Evolutionary conservation across 2,888 invertebrate genomes (phyloP), one percentile per base, ranked within the genome.

Genomic region (Bibio marci): DNA sequence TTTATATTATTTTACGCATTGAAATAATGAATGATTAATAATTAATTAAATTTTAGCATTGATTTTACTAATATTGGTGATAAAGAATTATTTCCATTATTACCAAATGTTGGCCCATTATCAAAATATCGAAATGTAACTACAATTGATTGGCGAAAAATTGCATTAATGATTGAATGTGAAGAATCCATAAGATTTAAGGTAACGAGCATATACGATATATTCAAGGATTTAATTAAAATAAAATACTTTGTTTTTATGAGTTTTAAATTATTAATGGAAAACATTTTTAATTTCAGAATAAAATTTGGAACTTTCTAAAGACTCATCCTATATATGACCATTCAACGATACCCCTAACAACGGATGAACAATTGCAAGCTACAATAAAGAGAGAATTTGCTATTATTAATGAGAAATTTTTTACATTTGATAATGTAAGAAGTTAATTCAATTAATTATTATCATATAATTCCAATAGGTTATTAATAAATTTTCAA

Each of bases 101-200:
- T 77, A 43, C 71, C 73, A 13, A 57, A 59, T 19, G n/a, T n/a
- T n/a, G 80, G 80, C 5, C 75, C 73, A 13, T 56, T 80, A 42
- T 71, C 76, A 48, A 52, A 49, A 5, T 80, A 76, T 50, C 65
- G 80, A 38, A 67, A 69, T 45, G 67, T 65, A 45, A 71, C 77
- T 1, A 63, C 71, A 0, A 80, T 80, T 50, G 73, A 78, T 48
- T 76, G 79, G 71, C 73, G 75, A 35, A 71, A 71, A 41, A 48
- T 73, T 52, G 67, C 62, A 52, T 42, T 70, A 4, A 53, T 66
- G 38, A 46, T 72, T 18, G 68, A 71, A 47, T 63, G 63, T 33
- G 68, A 68, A 49, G 67, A 69, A 13, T 55, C 64, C 30, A 54
- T 71, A 31, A 53, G 62, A 40, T 59, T 64, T 42, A 64, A 70